Base-by-base conservation (phyloP, 2,113 vertebrate genomes). In the Thunnus thynnus region DNA sequence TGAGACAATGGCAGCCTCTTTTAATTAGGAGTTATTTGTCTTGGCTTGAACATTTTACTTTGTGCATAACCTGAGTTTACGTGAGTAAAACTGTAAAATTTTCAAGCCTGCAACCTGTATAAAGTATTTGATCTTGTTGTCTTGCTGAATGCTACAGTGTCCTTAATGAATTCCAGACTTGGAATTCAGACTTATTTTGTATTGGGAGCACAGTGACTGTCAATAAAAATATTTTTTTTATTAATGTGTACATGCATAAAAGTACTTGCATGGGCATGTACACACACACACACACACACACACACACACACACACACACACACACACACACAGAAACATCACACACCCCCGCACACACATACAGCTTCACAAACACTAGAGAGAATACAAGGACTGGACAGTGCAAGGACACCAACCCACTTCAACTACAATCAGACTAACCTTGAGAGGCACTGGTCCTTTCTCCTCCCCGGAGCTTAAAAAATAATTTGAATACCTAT, bases 401-500 rank as follows among this genome's bases (percentile, higher is more conserved):
- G 78, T 82, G 82, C 92, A 94, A 94, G 93, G 93, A 92, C 93
- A 87, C 58, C 76, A 81, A 78, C 72, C 62, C 86, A 85, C 92
- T 93, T 89, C 83, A 88, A 58, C 81, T 83, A 90, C 87, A 92
- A 93, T 93, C 73, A 62, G 77, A 72, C 76, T 76, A 88, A 90
- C 92, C 89, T 94, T 90, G 87, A 92, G 85, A 90, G 84, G 80
- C 85, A 92, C 86, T 88, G 83, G 82, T 89, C 69, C 86, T 91
- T 92, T 91, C 84, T 91, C 85, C 72, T 92, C 61, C 57, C 83
- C 64, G 62, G 63, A 79, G 85, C 86, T 82, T 76, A 66, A 89
- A 93, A 91, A 83, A 93, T 88, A 68, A 92, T 93, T 94, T 90
- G 70, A 90, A 92, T 92, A 87, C 82, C 82, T 87, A 72, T 86